Conservation (phyloP, 2,797 vertebrate genomes). For the Anableps anableps region DNA sequence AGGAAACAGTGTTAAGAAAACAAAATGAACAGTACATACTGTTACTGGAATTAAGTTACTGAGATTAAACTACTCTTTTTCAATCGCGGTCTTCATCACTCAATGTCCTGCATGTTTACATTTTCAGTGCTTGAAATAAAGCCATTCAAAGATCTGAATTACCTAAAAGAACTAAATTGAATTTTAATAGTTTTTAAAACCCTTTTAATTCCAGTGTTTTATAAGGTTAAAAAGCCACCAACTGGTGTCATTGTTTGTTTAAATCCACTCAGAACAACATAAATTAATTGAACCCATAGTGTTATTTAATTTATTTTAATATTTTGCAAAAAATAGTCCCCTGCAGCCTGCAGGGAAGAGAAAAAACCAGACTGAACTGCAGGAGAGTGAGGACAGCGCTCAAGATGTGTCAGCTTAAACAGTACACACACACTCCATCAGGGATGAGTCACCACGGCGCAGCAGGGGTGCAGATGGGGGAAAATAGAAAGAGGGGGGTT, state of each 20-base stretch:
- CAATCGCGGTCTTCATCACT: neutral
- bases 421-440: slow-evolving; percentile 37
- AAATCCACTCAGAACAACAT: neutral
- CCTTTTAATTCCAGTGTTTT: too few species aligned
- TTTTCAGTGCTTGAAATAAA: neutral
- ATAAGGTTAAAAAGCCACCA: neutral
- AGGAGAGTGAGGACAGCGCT: slow-evolving; percentile 21
- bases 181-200: neutral
- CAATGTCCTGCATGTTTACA: too few species aligned
- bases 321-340: neutral
- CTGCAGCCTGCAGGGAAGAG: neutral
- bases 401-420: slow-evolving; percentile 42
- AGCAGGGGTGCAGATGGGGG: slow-evolving; percentile 33
- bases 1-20: neutral
- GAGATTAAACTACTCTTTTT: neutral
- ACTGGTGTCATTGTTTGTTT: slow-evolving; percentile 1
- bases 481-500: slow-evolving; percentile 35
- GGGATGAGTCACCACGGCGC: slow-evolving; percentile 74
- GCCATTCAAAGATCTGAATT: neutral
- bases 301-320: neutral
- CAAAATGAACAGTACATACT: neutral
- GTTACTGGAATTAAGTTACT: neutral
- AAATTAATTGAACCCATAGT: neutral
- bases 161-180: neutral
- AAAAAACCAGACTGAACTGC: slow-evolving; percentile 26